Conservation (phyloP, 2,797 vertebrate genomes). For the Strix occidentalis region DNA sequence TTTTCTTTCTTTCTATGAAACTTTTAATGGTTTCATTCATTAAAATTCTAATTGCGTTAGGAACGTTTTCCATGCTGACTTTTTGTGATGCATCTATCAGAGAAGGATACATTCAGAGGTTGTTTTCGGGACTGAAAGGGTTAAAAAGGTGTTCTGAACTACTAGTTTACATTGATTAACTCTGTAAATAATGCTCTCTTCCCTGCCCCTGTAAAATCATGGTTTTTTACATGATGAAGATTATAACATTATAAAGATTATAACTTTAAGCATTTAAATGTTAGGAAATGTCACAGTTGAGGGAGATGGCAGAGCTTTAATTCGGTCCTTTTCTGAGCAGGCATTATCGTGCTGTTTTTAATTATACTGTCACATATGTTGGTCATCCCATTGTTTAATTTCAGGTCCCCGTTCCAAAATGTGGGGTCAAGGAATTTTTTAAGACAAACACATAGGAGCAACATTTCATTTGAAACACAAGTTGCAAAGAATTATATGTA, state of each 20-base stretch:
- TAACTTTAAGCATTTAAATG: not conserved
- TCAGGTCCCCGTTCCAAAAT: not conserved
- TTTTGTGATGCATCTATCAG: not conserved
- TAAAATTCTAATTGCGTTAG: not conserved
- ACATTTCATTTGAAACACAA: not conserved
- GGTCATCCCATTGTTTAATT: slow-evolving; percentile 15
- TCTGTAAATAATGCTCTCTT: not conserved
- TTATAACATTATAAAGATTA: not conserved
- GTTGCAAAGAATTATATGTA: not conserved
- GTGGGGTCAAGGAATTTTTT: not conserved
- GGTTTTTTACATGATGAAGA: not conserved
- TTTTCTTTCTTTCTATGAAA: not conserved
- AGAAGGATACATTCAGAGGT: not conserved
- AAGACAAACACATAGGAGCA: not conserved
- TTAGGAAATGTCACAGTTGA: not conserved
- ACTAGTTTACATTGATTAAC: not conserved
- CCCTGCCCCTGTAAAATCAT: not conserved
- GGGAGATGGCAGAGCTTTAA: not conserved
- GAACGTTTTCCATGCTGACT: not conserved
- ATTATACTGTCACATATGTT: not conserved
- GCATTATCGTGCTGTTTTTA: not conserved
- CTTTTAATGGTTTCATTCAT: not conserved
- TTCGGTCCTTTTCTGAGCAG: not conserved
- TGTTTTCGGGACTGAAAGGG: not conserved
- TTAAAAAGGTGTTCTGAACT: not conserved